These are phyloP conservation scores for Porites australiensis DNA, from an alignment of 64 coral and sea anemone genomes.

Conservation along the genomic window DNA sequence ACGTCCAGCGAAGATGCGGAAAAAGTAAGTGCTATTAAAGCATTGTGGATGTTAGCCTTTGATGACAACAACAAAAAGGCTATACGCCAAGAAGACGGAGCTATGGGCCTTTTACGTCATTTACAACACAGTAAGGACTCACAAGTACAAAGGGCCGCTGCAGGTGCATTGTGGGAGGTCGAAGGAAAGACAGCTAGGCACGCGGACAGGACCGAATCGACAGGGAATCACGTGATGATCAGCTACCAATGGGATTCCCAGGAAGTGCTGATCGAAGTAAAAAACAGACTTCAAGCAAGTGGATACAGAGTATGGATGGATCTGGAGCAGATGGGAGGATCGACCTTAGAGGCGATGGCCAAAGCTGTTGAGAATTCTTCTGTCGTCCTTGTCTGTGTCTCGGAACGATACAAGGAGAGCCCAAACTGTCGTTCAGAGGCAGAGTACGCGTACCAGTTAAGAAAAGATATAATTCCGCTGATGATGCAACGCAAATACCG, in stretches of 20 bases:
- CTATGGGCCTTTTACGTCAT: background rate
- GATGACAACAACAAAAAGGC: constrained; percentile 50
- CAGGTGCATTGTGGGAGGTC: constrained; percentile 79
- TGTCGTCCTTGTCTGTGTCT: constrained; percentile 66
- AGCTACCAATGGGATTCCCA: constrained; percentile 77
- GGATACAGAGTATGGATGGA: constrained; percentile 85
- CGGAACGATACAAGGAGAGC: constrained; percentile 69
- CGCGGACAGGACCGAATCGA: background rate
- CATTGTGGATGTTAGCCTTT: constrained; percentile 74
- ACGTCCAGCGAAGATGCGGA: constrained; percentile 45
- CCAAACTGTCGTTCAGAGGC: constrained; percentile 76
- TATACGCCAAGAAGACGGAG: constrained; percentile 5
- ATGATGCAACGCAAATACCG: constrained; percentile 46
- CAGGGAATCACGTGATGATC: constrained; percentile 78
- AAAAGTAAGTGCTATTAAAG: background rate
- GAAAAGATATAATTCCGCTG: constrained; percentile 59
- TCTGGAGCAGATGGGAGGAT: constrained; percentile 77
- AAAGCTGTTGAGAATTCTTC: constrained; percentile 53
- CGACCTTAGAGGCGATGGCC: constrained; percentile 60
- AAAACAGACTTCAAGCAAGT: constrained; percentile 55
- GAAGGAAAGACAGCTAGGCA: constrained; percentile 45
- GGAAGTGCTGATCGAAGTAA: constrained; percentile 50
- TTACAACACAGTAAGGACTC: constrained; percentile 32
- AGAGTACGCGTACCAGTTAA: constrained; percentile 47
- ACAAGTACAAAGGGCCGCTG: constrained; percentile 66